A percentile compares a stretch with the other conserved stretches of the same genome.
phyloP scores from a whole-genome alignment of 1,140 invertebrate genomes.

The Holcopasites calliopsidis region DNA sequence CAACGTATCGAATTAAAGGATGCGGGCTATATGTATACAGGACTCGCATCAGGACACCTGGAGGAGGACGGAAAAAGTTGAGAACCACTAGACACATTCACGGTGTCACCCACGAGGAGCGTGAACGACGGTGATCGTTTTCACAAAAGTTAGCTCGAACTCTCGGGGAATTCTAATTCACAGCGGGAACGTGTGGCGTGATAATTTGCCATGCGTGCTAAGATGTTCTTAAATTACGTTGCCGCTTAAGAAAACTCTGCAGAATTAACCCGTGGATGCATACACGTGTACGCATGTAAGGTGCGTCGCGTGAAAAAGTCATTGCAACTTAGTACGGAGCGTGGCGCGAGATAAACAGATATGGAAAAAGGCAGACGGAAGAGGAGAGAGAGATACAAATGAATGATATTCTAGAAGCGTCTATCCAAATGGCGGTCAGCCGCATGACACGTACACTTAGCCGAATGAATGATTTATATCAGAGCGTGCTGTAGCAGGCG shows the following conservation, averaged over 20 bases:
- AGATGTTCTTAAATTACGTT: not conserved
- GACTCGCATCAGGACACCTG: not conserved
- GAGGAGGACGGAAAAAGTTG: slow-evolving; percentile 18
- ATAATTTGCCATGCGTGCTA: not conserved
- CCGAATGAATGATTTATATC: slow-evolving; percentile 50
- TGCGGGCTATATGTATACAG: slow-evolving; percentile 5
- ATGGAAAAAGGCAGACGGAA: slow-evolving; percentile 12
- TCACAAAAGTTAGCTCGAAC: not conserved
- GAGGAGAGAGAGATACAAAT: slow-evolving; percentile 47
- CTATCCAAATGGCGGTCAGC: slow-evolving; percentile 57
- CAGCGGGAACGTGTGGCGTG: not conserved
- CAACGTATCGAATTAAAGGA: slow-evolving; percentile 18
- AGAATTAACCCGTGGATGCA: not conserved
- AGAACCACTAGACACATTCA: slow-evolving; percentile 20
- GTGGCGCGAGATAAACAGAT: not conserved
- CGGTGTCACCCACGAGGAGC: slow-evolving; percentile 1
- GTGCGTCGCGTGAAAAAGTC: not conserved
- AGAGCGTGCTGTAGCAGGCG: not conserved
- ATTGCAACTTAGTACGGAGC: not conserved
- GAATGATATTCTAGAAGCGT: slow-evolving; percentile 60
- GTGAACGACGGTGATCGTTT: slow-evolving; percentile 19
- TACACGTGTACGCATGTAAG: too few species aligned
- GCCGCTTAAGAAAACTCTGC: not conserved
- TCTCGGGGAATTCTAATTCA: slow-evolving; percentile 4
- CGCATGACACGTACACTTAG: slow-evolving; percentile 48